These are phyloP conservation scores for Muricea muricata DNA, from an alignment of 92 coral and sea anemone genomes.

Conservation along the genomic window DNA sequence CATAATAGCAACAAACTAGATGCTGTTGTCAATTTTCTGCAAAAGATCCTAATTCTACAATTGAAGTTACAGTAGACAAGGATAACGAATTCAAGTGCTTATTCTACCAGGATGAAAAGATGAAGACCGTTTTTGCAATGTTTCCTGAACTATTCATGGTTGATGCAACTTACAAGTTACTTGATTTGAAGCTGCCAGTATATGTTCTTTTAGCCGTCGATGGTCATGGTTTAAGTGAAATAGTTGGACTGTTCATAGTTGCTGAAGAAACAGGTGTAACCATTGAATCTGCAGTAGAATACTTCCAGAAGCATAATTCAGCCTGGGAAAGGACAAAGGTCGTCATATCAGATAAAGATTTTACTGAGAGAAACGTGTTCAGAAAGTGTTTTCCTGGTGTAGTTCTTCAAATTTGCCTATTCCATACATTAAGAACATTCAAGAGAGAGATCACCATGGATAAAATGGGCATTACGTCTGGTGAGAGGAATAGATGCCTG, in stretches of 20 bases:
- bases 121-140: constrained; percentile 38
- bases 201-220: constrained; percentile 56
- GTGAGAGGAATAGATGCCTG: constrained; percentile 44
- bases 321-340: constrained; percentile 46
- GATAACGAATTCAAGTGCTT: constrained; percentile 61
- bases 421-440: constrained; percentile 65
- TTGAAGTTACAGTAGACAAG: constrained; percentile 50
- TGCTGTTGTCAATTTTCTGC: neutral
- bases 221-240: constrained; percentile 59
- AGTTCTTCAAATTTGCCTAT: constrained; percentile 49
- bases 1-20: constrained; percentile 21
- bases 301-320: constrained; percentile 54
- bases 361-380: constrained; percentile 54
- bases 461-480: constrained; percentile 64
- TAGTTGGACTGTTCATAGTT: constrained; percentile 56
- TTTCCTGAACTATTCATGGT: constrained; percentile 44
- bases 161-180: constrained; percentile 60
- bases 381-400: constrained; percentile 47
- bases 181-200: constrained; percentile 56
- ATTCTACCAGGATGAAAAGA: constrained; percentile 54
- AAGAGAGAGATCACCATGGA: constrained; percentile 59
- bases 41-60: constrained; percentile 18
- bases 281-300: constrained; percentile 28
- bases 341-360: constrained; percentile 65
- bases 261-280: constrained; percentile 60